These are phyloP conservation scores for Pelusios castaneus DNA, from an alignment of 2,113 vertebrate genomes.

Conservation along the genomic window DNA sequence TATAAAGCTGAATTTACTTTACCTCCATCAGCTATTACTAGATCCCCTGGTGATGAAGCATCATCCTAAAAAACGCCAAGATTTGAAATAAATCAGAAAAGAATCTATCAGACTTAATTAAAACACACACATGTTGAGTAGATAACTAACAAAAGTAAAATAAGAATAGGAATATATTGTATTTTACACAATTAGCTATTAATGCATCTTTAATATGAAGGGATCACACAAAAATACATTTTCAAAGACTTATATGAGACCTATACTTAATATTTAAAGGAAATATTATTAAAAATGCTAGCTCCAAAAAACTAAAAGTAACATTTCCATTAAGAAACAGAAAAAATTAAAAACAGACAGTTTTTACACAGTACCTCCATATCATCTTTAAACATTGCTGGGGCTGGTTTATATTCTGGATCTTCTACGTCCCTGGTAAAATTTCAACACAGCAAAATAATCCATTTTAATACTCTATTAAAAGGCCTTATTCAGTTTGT, in stretches of 20 bases:
- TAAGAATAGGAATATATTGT: neutral
- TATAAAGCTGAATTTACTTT: conserved; percentile 35
- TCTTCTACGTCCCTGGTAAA: conserved; percentile 93
- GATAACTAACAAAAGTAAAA: neutral
- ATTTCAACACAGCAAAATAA: conserved; percentile 57
- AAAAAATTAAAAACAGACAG: neutral
- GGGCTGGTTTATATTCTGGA: conserved; percentile 97
- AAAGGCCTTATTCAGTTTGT: neutral
- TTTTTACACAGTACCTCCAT: conserved; percentile 87
- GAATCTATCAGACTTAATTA: neutral
- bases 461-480: neutral
- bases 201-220: neutral
- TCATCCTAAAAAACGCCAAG: conserved; percentile 82
- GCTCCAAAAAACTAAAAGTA: neutral
- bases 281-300: accelerated
- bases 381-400: conserved; percentile 96
- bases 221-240: neutral
- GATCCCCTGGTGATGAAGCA: conserved; percentile 94
- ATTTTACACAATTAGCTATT: neutral
- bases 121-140: neutral
- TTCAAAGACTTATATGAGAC: neutral
- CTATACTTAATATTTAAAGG: accelerated
- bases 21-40: conserved; percentile 92
- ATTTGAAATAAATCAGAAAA: neutral
- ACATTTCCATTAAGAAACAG: neutral